Percentiles rank a stretch among this genome's conserved stretches.
Conservation (phyloP, 64 coral and sea anemone genomes). For the Pocillopora damicornis region DNA sequence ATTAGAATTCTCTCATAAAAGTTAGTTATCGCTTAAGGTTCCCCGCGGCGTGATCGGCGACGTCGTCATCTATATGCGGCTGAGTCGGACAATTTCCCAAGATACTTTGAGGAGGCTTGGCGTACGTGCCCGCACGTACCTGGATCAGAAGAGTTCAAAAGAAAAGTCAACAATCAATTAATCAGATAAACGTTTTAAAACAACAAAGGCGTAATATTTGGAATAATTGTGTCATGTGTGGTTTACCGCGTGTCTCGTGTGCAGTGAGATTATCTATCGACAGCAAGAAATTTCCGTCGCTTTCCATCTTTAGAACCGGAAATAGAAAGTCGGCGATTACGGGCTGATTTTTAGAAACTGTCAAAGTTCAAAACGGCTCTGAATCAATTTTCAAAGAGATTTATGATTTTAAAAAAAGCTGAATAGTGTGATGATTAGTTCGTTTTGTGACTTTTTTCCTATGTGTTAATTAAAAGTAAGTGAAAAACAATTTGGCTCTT, state of each 20-base stretch:
- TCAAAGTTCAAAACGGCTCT: not conserved
- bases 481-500: not conserved
- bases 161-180: slow-evolving; percentile 11
- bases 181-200: slow-evolving; percentile 13
- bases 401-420: not conserved
- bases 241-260: not conserved
- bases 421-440: too few relatives aligned
- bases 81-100: too few relatives aligned
- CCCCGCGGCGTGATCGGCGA: too few relatives aligned
- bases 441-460: too few relatives aligned
- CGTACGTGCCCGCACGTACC: not conserved
- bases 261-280: not conserved
- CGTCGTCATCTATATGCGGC: too few relatives aligned
- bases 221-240: not conserved
- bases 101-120: too few relatives aligned
- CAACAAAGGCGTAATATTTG: not conserved
- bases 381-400: not conserved
- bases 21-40: too few relatives aligned
- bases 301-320: not conserved
- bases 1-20: too few relatives aligned
- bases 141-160: not conserved
- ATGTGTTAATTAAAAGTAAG: not conserved
- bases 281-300: not conserved
- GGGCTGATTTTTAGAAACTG: not conserved
- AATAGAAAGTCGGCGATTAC: not conserved